Base-by-base conservation (phyloP, 2,888 invertebrate genomes). In the Cataglyphis rosenhaueri region DNA sequence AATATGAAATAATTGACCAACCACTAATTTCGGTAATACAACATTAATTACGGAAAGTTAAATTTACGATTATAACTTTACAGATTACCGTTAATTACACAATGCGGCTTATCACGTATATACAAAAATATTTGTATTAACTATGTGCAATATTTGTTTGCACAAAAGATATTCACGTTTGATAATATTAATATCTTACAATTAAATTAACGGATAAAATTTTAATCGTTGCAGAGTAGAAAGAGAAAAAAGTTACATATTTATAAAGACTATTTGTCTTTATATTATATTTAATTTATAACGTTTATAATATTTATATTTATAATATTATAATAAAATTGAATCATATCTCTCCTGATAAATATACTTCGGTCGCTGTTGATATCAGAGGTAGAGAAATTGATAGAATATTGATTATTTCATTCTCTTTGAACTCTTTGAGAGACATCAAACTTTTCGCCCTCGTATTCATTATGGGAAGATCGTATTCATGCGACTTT, bases 361-460 rank as follows among this genome's bases (percentile, higher is more conserved):
- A 41, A 15, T 15, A 61, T 44, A n/a, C 52, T 25, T 32, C 0
- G 38, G 15, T 41, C 3, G 3, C 35, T 55, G 12, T 57, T 3
- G 9, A 15, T 57, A 59, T 78, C n/a, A 32, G 41, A 41, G 10
- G 6, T 44, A 78, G 32, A 48, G 32, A 5, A 52, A 68, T 76
- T 4, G 4, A 64, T 75, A 21, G 6, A 76, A 66, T 57, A 68
- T 32, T 18, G 6, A 76, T 76, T 57, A 68, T 32, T 18, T 6
- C 25, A 35, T 52, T 12, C 21, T 25, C 38, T 78, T 68, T 66
- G 41, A 68, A 5, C 1, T 6, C n/a, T 66, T 8, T 35, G 10
- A 59, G 4, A 79, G 29, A 48, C 25, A 8, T 61, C 0, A n/a
- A 79, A 61, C 35, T 35, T 61, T 70, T 59, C 25, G 59, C n/a